Evolutionary conservation across 64 coral and sea anemone genomes (phyloP), one percentile per base, ranked within the genome.

Genomic region (Catalaphyllia jardinei): DNA sequence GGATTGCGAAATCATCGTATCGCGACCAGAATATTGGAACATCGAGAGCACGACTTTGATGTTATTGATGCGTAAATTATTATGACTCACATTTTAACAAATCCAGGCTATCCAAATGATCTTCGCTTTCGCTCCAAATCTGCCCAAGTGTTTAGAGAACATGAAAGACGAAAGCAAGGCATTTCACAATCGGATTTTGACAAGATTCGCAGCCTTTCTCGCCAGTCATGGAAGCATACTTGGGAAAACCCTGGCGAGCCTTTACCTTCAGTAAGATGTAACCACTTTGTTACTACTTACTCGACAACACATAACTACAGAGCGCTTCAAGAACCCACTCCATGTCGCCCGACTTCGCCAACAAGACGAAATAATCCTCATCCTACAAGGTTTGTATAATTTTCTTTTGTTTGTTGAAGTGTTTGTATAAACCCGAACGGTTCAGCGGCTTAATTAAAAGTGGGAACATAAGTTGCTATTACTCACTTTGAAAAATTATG

Each of bases 1-100:
- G 22, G 29, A 10, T 79, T 14, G 38, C 22, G 22, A 11, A 27
- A 69, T 69, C 25, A 24, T 25, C 65, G 22, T 2, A 24, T 25
- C 22, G 25, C 22, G 22, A 10, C 22, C 42, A 46, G 42, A 46
- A 46, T 46, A 46, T 46, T 46, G 25, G n/a, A 27, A 69, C 22
- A 11, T 27, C 22, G 10, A 27, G 20, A 69, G n/a, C 0, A 10
- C 65, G 65, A 7, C 65, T n/a, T 69, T 69, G 10, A 69, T n/a
- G 4, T 69, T 69, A 27, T 69, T 69, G 65, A 8, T 11, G 20
- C 10, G 65, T 22, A 28, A n/a, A n/a, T n/a, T n/a, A 69, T 69
- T 28, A 94, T 97, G 95, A 97, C 95, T 74, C 95, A 97, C 57
- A 30, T 97, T 67, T 86, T 94, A 79, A 72, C 95, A 52, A 97